phyloP scores from a whole-genome alignment of 2,797 vertebrate genomes.

The Clarias platycephalus region DNA sequence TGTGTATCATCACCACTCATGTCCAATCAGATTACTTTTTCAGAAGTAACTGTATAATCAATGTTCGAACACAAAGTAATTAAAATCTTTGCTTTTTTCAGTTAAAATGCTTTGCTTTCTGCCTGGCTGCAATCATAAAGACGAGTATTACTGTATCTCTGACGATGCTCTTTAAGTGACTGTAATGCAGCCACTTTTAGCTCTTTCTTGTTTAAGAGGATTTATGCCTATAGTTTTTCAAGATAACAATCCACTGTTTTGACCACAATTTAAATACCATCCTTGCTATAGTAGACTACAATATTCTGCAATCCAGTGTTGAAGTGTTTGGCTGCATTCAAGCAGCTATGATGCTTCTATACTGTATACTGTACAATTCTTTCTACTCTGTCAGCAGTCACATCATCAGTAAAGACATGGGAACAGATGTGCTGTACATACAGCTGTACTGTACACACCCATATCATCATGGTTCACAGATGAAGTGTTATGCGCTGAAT shows the following conservation, averaged over 20 bases:
- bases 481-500: conserved; percentile 21
- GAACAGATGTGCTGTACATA: conserved; percentile 1
- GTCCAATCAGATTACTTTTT: no score
- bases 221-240: not conserved
- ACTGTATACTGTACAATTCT: not conserved
- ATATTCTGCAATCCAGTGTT: not conserved
- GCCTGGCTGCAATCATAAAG: not conserved
- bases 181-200: not conserved
- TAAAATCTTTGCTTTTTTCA: not conserved
- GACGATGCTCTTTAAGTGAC: not conserved
- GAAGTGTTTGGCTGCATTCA: not conserved
- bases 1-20: no score
- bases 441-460: conserved; percentile 4
- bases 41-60: no score
- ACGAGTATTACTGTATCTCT: not conserved
- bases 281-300: not conserved
- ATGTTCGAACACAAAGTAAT: not conserved
- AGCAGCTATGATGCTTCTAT: conserved; percentile 9
- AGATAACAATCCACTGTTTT: not conserved
- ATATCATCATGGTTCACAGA: conserved; percentile 22
- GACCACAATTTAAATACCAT: not conserved
- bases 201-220: not conserved
- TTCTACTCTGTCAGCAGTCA: conserved; percentile 18
- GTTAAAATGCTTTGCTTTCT: not conserved
- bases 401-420: conserved; percentile 20